Conservation (phyloP, 2,113 vertebrate genomes). For the Cyanoderma ruficeps region DNA sequence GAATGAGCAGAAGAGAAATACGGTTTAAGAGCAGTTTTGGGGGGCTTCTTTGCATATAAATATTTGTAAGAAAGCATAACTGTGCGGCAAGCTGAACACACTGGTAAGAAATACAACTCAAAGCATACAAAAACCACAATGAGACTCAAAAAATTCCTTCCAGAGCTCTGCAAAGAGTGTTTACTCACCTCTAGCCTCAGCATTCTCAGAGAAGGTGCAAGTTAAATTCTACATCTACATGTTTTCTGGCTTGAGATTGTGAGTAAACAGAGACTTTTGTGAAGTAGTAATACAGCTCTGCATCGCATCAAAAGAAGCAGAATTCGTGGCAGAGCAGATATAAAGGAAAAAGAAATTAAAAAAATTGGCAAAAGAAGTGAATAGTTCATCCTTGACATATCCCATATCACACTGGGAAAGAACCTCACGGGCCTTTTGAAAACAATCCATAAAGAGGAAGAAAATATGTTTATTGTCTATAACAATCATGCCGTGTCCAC, state of each 20-base stretch:
- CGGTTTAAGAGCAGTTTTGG: not conserved
- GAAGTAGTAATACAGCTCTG: not conserved
- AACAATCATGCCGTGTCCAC: rapidly evolving
- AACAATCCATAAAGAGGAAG: not conserved
- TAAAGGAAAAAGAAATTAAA: not conserved
- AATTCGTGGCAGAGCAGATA: not conserved
- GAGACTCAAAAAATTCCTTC: not conserved
- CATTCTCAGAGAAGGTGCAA: not conserved
- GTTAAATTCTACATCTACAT: not conserved
- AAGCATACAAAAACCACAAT: not conserved
- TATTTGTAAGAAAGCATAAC: not conserved
- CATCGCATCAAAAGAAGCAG: not conserved
- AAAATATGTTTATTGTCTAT: not conserved
- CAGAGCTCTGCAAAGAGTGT: not conserved
- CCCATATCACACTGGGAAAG: not conserved
- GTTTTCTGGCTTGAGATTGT: not conserved
- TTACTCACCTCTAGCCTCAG: not conserved
- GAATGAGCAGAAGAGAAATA: not conserved
- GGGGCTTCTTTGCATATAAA: not conserved
- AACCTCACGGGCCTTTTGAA: not conserved
- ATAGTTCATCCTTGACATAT: not conserved
- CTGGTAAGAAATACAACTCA: not conserved
- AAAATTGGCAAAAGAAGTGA: not conserved
- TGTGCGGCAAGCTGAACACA: not conserved
- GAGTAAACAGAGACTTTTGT: not conserved